Conservation (phyloP, 2,113 vertebrate genomes). For the Pachycephala philippinensis region DNA sequence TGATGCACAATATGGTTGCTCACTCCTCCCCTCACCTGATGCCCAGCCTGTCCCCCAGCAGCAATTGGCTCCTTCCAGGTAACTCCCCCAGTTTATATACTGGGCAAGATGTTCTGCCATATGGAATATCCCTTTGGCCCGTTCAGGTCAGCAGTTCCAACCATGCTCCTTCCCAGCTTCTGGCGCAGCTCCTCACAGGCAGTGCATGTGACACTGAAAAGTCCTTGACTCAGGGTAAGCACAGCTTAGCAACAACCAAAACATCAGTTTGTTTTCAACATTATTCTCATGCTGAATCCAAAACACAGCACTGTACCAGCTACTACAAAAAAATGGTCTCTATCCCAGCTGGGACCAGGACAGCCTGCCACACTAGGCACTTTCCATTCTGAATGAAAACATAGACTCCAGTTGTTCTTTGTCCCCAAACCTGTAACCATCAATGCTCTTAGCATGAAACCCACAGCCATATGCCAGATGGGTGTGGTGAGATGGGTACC, state of each 20-base stretch:
- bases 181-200: neutral
- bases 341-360: neutral
- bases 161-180: neutral
- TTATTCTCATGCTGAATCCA: neutral
- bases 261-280: neutral
- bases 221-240: neutral
- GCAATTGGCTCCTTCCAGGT: neutral
- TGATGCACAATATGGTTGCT: neutral
- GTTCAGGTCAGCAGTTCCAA: neutral
- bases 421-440: neutral
- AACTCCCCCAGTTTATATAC: neutral
- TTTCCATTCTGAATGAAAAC: neutral
- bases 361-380: neutral
- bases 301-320: neutral
- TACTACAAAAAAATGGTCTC: neutral
- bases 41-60: neutral
- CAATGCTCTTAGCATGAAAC: neutral
- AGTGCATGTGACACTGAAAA: neutral
- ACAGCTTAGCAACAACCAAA: neutral
- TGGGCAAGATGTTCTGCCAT: accelerated
- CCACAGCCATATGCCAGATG: neutral
- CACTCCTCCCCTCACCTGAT: neutral
- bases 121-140: neutral
- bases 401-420: neutral
- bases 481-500: neutral